These are phyloP conservation scores for Eurytoma californica DNA, from an alignment of 2,888 invertebrate genomes.

Conservation along the genomic window DNA sequence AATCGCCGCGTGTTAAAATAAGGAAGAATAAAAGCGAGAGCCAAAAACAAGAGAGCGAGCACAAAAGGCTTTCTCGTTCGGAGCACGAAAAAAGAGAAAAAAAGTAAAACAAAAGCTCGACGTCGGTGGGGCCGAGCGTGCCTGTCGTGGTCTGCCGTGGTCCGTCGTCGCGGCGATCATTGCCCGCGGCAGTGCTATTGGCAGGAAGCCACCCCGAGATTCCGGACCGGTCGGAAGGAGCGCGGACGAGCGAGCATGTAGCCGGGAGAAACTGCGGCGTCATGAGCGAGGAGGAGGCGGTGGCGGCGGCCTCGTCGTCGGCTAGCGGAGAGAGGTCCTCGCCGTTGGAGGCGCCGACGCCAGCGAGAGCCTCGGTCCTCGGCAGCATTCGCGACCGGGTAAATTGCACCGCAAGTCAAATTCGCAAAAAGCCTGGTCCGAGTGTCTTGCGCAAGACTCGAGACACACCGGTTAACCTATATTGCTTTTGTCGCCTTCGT, in stretches of 20 bases:
- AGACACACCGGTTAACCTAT: too few species aligned
- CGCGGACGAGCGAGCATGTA: conserved; percentile 1
- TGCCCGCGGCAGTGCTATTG: not conserved
- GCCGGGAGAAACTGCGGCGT: not conserved
- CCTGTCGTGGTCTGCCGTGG: conserved; percentile 11
- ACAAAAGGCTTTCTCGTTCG: too few species aligned
- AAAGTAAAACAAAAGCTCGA: conserved; percentile 35
- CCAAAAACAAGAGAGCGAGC: too few species aligned
- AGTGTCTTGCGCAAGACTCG: too few species aligned
- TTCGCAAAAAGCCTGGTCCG: too few species aligned
- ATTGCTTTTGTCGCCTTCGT: too few species aligned
- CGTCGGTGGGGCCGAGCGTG: not conserved
- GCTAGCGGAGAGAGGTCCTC: not conserved
- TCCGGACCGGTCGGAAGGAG: not conserved
- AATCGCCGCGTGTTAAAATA: too few species aligned
- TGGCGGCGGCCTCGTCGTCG: not conserved
- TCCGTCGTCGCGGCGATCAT: conserved; percentile 21
- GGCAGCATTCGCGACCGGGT: conserved; percentile 41
- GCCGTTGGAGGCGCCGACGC: not conserved
- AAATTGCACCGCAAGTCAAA: not conserved
- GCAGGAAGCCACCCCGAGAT: too few species aligned
- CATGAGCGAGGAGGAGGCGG: conserved; percentile 40
- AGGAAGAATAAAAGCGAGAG: too few species aligned
- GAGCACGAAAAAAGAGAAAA: too few species aligned
- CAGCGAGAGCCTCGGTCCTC: conserved; percentile 8